Evolutionary conservation across 2,888 invertebrate species (phyloP).

Genomic region (Tenthredo distinguenda): DNA sequence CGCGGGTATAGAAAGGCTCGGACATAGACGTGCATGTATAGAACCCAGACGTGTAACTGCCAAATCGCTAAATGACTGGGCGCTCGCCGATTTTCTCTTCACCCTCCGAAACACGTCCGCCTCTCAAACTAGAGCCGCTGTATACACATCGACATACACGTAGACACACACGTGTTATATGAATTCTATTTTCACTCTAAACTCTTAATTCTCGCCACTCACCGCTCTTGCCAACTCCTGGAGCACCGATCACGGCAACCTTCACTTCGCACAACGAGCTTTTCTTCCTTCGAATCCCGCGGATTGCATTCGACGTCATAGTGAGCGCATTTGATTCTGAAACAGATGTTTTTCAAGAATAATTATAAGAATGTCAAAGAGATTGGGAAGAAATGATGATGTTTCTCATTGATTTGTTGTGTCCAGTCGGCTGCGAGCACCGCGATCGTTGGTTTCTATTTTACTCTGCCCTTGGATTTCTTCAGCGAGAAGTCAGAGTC

Average conservation of each 20-base stretch:
- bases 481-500: neutral
- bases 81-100: conserved; percentile 33
- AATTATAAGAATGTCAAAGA: neutral
- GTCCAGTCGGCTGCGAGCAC: neutral
- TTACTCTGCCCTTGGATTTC: conserved; percentile 12
- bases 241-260: conserved; percentile 93
- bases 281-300: conserved; percentile 93
- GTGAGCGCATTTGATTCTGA: conserved; percentile 67
- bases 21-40: neutral
- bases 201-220: conserved; percentile 74
- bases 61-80: conserved; percentile 39
- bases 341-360: neutral
- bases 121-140: conserved; percentile 25
- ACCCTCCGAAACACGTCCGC: conserved; percentile 20
- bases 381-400: neutral
- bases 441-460: neutral
- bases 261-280: conserved; percentile 94
- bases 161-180: neutral
- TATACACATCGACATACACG: neutral
- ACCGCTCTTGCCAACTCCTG: conserved; percentile 96
- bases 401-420: neutral
- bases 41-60: neutral
- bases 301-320: conserved; percentile 83
- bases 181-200: conserved; percentile 46
- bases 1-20: neutral